These are phyloP conservation scores for Nesometra sesokonis DNA, from an alignment of 35 echinoderm and acorn worm species.

Conservation along the genomic window DNA sequence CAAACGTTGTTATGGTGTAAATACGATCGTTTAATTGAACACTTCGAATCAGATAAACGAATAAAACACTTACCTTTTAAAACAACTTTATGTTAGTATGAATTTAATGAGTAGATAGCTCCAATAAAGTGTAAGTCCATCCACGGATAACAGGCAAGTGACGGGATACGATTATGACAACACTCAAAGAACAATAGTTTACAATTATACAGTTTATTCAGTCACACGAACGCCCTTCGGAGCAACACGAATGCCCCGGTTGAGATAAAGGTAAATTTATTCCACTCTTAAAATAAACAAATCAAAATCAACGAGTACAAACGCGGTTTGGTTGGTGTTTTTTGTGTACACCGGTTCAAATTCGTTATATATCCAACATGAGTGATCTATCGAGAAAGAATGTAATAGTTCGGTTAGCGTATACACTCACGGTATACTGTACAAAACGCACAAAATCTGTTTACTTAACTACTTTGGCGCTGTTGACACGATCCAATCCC, in stretches of 20 bases:
- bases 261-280: background rate
- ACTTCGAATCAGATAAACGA: background rate
- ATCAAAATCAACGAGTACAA: background rate
- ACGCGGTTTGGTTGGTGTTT: background rate
- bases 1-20: background rate
- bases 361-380: background rate
- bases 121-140: background rate
- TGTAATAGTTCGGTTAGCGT: no score
- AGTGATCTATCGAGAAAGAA: background rate
- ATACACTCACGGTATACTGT: no score
- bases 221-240: background rate
- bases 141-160: background rate
- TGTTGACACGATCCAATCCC: background rate
- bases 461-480: background rate
- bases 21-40: background rate
- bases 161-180: no score
- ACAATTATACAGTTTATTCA: background rate
- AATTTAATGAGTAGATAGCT: background rate
- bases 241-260: background rate
- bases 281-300: background rate
- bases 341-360: background rate
- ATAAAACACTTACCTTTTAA: background rate
- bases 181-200: background rate
- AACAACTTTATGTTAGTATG: background rate
- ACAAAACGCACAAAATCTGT: background rate